Evolutionary conservation across 2,113 vertebrate species (phyloP), one percentile per base, ranked within the genome.

Genomic region (Poicephalus meyeri): DNA sequence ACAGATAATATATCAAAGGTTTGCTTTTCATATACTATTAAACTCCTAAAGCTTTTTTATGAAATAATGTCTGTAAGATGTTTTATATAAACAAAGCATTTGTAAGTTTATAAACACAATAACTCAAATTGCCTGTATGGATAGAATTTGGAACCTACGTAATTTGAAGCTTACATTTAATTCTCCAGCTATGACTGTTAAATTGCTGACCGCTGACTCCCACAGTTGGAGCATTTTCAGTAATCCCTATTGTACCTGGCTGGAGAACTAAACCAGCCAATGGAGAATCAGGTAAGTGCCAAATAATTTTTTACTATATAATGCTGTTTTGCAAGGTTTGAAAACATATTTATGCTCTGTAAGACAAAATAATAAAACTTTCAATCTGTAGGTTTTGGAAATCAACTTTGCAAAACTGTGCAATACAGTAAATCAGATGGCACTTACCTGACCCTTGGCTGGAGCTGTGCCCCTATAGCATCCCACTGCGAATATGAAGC

Each of bases 291-390:
- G 77, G 91, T 94, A 96, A 97, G 96, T 97, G 96, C 95, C 96
- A 96, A 96, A 89, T 76, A 96, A 56, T 83, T 86, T 92, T 94
- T 95, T 95, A 96, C 95, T 92, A 97, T 95, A 95, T 95, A 69
- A 88, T 97, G 95, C 96, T 92, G 96, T 97, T 97, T 97, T 97
- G 96, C 96, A 97, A 96, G 95, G 90, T 97, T 96, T 94, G 72
- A 90, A 89, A 91, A 87, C 56, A 53, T 56, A 74, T 92, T 94
- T 96, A 31, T 61, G 25, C 41, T 92, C 52, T 16, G 1, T 69
- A 60, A 90, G 3, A 90, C 29, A 80, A 82, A 96, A 91, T 69
- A 91, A 94, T 39, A 86, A 74, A 93, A 52, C 33, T 60, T 90
- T 64, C 3, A 11, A 42, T 84, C 23, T 31, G 3, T 63, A 81